Conservation (phyloP, 2,888 invertebrate genomes). For the Troglohyphantes excavatus region DNA sequence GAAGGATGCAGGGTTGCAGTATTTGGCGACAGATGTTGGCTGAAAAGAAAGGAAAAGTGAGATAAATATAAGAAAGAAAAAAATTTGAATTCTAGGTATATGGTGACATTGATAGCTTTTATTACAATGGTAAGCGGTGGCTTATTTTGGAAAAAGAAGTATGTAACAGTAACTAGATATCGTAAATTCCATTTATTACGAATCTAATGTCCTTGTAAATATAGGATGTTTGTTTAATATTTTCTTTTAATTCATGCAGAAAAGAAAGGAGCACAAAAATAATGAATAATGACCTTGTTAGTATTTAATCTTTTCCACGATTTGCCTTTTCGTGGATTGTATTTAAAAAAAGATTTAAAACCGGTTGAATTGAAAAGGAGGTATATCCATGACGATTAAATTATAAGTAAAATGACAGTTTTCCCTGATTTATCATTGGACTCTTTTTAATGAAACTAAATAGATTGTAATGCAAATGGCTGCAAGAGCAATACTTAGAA, state of each 20-base stretch:
- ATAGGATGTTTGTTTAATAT: neutral
- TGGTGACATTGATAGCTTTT: neutral
- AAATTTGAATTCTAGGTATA: neutral
- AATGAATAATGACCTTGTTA: neutral
- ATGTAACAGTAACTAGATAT: neutral
- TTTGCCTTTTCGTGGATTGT: no score
- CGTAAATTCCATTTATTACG: neutral
- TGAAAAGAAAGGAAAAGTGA: constrained; percentile 19
- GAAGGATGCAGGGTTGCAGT: constrained; percentile 2
- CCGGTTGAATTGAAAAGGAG: no score
- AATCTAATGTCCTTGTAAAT: neutral
- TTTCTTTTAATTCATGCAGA: no score
- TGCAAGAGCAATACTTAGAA: no score
- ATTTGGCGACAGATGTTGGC: constrained; percentile 28
- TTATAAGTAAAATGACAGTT: no score
- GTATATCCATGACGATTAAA: no score
- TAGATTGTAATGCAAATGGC: no score
- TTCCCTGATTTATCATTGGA: no score
- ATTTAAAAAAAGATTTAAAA: no score
- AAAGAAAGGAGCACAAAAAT: neutral
- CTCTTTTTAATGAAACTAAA: no score
- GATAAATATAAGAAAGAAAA: neutral
- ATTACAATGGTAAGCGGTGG: neutral
- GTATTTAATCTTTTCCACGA: neutral
- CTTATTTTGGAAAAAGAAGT: neutral